Base-by-base conservation (phyloP, 2,113 vertebrate genomes). In the Synchiropus splendidus region DNA sequence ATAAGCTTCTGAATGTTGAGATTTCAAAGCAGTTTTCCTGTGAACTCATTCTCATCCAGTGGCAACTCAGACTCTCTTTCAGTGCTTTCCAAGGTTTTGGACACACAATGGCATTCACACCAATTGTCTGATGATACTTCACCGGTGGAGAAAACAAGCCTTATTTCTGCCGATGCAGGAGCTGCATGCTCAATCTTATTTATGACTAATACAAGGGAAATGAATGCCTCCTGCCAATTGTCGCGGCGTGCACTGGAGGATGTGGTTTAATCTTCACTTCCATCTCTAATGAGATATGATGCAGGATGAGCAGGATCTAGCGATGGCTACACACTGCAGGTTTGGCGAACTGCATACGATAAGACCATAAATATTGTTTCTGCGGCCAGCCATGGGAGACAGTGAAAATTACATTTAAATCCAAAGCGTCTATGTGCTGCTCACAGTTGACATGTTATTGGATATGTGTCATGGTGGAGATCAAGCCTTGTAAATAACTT, bases 231-330 rank as follows among this genome's bases (percentile, higher is more conserved):
- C 44, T 69, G 70, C 54, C 51, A 56, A 44, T 42, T 53, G 51
- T 54, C 9, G 56, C 58, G 55, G 45, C 43, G 53, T 37, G 48
- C 49, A 39, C 33, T 48, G 56, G 57, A 64, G 68, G 62, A 77
- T 73, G 56, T 58, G 48, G 58, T 80, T 73, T 77, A 74, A 55
- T 80, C 74, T 74, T 64, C 41, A 51, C 54, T 74, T 79, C 71
- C 64, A 68, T 81, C 70, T 68, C 80, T 79, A 78, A 82, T 80
- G 76, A 77, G 70, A 75, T 74, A 60, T 70, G 64, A 74, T 59
- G 65, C 57, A 54, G 57, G 70, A 72, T 51, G 61, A 62, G 53
- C 52, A 48, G 67, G 65, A 70, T 61, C 27, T 48, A 65, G 66
- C 48, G 47, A 27, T 31, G 18, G 40, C 67, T 67, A 72, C 47